phyloP scores from a whole-genome alignment of 2,113 vertebrate genomes.

The Hystrix cristata region DNA sequence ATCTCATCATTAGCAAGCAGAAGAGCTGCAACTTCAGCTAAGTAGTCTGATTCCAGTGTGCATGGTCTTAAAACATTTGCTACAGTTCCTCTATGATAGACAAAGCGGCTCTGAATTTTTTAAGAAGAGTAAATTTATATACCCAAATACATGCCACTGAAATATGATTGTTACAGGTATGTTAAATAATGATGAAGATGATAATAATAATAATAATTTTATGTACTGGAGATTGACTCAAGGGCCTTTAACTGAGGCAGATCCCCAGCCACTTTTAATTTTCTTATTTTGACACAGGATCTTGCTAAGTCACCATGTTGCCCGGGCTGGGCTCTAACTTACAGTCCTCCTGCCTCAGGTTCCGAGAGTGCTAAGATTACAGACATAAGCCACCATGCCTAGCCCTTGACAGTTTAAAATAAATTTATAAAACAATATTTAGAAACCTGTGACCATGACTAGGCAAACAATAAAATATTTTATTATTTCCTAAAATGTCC shows the following conservation, averaged over 20 bases:
- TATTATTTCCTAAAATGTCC: conserved; percentile 71
- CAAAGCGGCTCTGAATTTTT: not conserved
- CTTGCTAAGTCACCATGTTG: not conserved
- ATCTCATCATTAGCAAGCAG: not conserved
- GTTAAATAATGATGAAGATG: not conserved
- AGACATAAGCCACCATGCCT: not conserved
- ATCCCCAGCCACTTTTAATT: not conserved
- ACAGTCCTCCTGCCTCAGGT: not conserved
- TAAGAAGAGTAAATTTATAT: not conserved
- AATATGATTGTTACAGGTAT: not conserved
- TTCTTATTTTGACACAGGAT: not conserved
- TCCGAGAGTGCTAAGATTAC: not conserved
- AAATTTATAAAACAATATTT: conserved; percentile 11
- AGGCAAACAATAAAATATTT: not conserved
- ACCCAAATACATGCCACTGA: not conserved
- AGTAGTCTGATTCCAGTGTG: not conserved
- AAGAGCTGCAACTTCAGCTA: not conserved
- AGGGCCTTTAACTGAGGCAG: not conserved
- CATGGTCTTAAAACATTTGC: not conserved
- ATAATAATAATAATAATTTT: not conserved
- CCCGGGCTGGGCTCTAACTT: not conserved
- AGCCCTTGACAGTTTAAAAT: not conserved
- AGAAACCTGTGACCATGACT: conserved; percentile 35
- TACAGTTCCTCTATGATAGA: not conserved
- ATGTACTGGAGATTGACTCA: not conserved